phyloP scores from a whole-genome alignment of 2,113 vertebrate genomes.

The Rhynchomys soricoides region DNA sequence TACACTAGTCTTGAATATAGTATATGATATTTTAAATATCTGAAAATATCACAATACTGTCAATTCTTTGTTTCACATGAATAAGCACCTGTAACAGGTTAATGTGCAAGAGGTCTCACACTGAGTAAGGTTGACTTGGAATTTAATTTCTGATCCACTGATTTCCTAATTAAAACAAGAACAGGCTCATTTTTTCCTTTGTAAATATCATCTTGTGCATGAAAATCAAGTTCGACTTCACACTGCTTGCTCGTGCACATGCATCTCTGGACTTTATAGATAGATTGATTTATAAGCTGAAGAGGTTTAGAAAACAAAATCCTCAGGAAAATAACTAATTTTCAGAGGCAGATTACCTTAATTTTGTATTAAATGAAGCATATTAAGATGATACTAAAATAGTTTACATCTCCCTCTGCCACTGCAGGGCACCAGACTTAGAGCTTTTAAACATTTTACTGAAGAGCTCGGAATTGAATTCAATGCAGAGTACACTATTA shows the following conservation, averaged over 20 bases:
- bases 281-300: neutral
- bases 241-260: neutral
- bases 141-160: neutral
- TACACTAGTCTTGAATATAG: neutral
- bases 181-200: neutral
- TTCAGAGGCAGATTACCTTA: neutral
- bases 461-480: constrained; percentile 26
- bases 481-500: neutral
- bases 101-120: neutral
- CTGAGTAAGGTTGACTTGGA: neutral
- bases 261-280: neutral
- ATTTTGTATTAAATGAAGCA: neutral
- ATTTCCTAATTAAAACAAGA: neutral
- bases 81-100: neutral
- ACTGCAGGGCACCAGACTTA: constrained; percentile 2
- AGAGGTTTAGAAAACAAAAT: neutral
- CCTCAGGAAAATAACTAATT: neutral
- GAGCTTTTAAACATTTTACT: constrained; percentile 28
- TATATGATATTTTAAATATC: neutral
- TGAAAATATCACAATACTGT: neutral
- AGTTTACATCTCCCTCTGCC: constrained; percentile 10
- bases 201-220: neutral
- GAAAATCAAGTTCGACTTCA: neutral
- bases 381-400: neutral
- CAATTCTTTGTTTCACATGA: neutral